phyloP scores from a whole-genome alignment of 2,113 vertebrate species.

The Hiodon alosoides region DNA sequence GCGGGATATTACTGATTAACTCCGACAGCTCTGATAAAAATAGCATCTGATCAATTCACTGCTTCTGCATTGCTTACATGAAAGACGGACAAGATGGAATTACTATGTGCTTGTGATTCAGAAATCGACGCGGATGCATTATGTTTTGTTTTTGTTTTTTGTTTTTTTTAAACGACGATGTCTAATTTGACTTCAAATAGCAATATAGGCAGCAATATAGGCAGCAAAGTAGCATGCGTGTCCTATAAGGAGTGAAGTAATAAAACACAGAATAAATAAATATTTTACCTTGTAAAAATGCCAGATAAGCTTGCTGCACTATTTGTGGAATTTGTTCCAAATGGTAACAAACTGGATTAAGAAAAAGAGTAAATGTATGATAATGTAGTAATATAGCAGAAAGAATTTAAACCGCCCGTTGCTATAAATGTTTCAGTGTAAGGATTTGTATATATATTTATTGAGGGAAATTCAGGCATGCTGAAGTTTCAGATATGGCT shows the following conservation, averaged over 20 bases:
- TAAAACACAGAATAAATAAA: background rate
- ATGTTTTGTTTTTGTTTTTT: background rate
- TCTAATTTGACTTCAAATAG: background rate
- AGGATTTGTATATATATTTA: no score
- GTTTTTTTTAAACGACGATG: background rate
- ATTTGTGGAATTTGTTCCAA: no score
- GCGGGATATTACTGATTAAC: conserved; percentile 2
- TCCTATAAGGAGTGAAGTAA: background rate
- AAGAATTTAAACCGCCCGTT: no score
- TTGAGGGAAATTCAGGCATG: no score
- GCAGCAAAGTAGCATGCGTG: background rate
- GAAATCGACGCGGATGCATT: background rate
- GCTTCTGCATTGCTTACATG: conserved; percentile 10
- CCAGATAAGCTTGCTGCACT: no score
- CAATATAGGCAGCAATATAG: background rate
- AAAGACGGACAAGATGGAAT: background rate
- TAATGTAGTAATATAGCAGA: no score
- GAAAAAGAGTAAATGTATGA: no score
- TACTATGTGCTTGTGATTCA: background rate
- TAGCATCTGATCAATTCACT: background rate
- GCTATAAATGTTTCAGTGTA: no score
- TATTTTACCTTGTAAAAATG: background rate
- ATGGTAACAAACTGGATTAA: no score
- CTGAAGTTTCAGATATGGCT: no score
- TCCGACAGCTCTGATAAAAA: background rate